These are phyloP conservation scores for Drosophila gunungcola DNA, from an alignment of 1,140 invertebrate species.

Conservation along the genomic window DNA sequence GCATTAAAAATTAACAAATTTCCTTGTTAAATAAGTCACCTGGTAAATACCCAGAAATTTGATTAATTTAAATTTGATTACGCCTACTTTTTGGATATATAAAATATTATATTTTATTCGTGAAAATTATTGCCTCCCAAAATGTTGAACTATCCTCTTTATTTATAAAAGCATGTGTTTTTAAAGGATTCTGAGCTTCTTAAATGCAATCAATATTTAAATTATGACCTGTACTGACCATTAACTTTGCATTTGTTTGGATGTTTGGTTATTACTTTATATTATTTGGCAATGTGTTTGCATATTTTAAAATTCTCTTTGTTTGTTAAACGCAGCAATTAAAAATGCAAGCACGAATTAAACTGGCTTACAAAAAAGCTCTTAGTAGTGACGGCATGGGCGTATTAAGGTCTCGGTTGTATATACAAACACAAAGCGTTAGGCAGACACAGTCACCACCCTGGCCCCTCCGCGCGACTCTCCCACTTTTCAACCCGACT, in stretches of 20 bases:
- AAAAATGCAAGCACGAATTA: slow-evolving; percentile 81
- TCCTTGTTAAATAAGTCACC: too few relatives aligned
- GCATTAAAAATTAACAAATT: too few relatives aligned
- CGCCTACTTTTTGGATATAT: too few relatives aligned
- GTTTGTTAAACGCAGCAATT: slow-evolving; percentile 76
- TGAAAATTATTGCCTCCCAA: too few relatives aligned
- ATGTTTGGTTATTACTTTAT: slow-evolving; percentile 57
- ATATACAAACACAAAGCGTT: slow-evolving; percentile 39
- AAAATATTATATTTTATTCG: too few relatives aligned
- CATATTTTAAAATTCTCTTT: slow-evolving; percentile 73
- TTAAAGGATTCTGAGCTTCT: neutral
- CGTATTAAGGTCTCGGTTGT: slow-evolving; percentile 15
- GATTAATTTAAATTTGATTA: too few relatives aligned
- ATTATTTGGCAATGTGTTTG: slow-evolving; percentile 59
- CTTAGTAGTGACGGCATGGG: slow-evolving; percentile 15
- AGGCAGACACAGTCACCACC: slow-evolving; percentile 25
- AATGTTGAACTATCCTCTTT: neutral
- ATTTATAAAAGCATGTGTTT: neutral
- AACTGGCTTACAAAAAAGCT: slow-evolving; percentile 69
- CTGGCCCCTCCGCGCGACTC: neutral
- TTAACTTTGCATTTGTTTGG: slow-evolving; percentile 14
- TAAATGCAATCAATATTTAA: neutral
- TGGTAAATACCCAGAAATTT: too few relatives aligned
- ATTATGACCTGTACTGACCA: slow-evolving; percentile 13
- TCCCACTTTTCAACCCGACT: neutral